phyloP scores from a whole-genome alignment of 2,888 invertebrate genomes.

The Tillus elongatus region DNA sequence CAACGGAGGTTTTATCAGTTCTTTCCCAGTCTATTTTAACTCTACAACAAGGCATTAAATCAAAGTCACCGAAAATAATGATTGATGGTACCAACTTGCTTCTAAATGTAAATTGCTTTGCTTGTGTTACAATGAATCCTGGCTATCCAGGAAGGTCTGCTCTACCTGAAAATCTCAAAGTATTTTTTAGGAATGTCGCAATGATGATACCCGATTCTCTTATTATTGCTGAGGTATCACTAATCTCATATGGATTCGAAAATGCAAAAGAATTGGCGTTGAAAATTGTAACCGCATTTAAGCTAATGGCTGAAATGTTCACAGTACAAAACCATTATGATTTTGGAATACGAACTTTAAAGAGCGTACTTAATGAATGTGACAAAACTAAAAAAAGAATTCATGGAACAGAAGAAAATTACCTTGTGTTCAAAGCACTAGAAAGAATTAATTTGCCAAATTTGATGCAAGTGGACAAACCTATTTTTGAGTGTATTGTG shows the following conservation, averaged over 20 bases:
- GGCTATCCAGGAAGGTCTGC: constrained; percentile 65
- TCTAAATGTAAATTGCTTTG: constrained; percentile 64
- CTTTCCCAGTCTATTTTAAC: constrained; percentile 70
- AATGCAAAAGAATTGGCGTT: constrained; percentile 61
- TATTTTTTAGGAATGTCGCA: constrained; percentile 69
- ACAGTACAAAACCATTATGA: constrained; percentile 72
- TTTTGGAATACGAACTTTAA: constrained; percentile 73
- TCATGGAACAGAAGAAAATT: constrained; percentile 62
- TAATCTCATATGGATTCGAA: constrained; percentile 68
- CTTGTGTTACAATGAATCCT: constrained; percentile 63
- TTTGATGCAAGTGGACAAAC: constrained; percentile 73
- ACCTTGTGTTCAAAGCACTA: constrained; percentile 66
- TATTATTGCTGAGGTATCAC: constrained; percentile 69
- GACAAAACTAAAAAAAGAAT: constrained; percentile 63
- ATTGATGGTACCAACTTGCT: constrained; percentile 61
- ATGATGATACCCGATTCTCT: constrained; percentile 79
- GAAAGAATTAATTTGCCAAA: constrained; percentile 80
- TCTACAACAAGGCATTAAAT: constrained; percentile 60
- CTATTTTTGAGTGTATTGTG: constrained; percentile 71
- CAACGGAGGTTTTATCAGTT: constrained; percentile 68
- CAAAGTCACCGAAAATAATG: constrained; percentile 51
- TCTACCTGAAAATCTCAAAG: constrained; percentile 71
- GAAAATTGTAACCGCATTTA: constrained; percentile 68
- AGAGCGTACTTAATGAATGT: constrained; percentile 70
- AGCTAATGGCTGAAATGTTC: constrained; percentile 64